These are phyloP conservation scores for Enteromius argenteus DNA, from an alignment of 2,797 vertebrate genomes.

Conservation along the genomic window DNA sequence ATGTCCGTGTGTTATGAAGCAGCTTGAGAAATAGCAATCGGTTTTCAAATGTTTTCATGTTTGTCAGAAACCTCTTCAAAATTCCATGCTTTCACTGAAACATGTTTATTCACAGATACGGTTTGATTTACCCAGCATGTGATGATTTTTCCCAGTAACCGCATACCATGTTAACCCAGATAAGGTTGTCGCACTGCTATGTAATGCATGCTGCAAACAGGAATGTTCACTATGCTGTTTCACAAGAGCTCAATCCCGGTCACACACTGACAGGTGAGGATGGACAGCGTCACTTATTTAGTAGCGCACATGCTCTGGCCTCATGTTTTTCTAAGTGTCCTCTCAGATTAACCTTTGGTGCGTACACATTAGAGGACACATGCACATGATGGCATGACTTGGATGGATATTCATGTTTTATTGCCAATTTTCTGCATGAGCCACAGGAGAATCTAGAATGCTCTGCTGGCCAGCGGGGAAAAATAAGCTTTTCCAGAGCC, in stretches of 20 bases:
- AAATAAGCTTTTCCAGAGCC: background rate
- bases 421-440: background rate
- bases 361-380: background rate
- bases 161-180: constrained; percentile 34
- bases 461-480: background rate
- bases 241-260: constrained; percentile 57
- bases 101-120: background rate
- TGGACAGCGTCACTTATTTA: constrained; percentile 64
- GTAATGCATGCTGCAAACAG: constrained; percentile 45
- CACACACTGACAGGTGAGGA: constrained; percentile 69
- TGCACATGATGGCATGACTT: background rate
- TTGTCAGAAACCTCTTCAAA: background rate
- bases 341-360: constrained; percentile 49
- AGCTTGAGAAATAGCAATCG: constrained; percentile 1
- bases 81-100: constrained; percentile 37
- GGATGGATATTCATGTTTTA: background rate
- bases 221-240: constrained; percentile 66
- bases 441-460: background rate
- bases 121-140: constrained; percentile 27
- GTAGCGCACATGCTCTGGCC: constrained; percentile 58
- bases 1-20: constrained; percentile 12
- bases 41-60: constrained; percentile 31
- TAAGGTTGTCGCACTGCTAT: constrained; percentile 26
- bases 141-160: constrained; percentile 26
- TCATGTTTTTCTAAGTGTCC: constrained; percentile 62